phyloP scores from a whole-genome alignment of 64 coral and sea anemone genomes.

The Actinia equina region DNA sequence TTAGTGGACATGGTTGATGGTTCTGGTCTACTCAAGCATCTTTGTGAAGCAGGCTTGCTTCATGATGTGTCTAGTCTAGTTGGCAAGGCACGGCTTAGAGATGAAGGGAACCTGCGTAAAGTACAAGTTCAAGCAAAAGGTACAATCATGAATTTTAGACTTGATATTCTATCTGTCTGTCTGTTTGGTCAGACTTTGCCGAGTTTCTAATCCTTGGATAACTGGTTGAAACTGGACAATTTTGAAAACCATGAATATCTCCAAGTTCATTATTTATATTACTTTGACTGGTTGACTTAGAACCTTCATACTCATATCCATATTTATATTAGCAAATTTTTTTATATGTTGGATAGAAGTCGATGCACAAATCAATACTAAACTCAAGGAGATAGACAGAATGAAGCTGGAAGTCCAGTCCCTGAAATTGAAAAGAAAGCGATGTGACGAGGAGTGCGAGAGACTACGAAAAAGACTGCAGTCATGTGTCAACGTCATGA shows the following conservation, averaged over 20 bases:
- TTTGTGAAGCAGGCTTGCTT: constrained; percentile 89
- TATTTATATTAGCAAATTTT: too few species aligned
- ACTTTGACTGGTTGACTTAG: too few species aligned
- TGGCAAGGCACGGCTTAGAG: constrained; percentile 67
- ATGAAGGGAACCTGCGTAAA: constrained; percentile 89
- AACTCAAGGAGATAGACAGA: constrained; percentile 74
- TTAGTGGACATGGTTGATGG: constrained; percentile 45
- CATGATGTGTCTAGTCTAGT: constrained; percentile 89
- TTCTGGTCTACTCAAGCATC: constrained; percentile 70
- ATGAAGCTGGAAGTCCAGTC: constrained; percentile 62
- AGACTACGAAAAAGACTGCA: constrained; percentile 51
- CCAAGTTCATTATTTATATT: too few species aligned
- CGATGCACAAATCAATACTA: constrained; percentile 60
- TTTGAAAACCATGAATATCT: too few species aligned
- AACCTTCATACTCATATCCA: too few species aligned
- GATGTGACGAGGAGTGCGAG: constrained; percentile 54
- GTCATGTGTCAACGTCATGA: constrained; percentile 63
- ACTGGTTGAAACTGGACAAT: too few species aligned
- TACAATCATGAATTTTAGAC: not conserved
- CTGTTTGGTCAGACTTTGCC: too few species aligned
- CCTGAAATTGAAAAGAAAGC: constrained; percentile 51
- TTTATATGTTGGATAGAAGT: constrained; percentile 16
- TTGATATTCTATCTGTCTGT: not conserved
- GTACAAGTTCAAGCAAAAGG: constrained; percentile 85
- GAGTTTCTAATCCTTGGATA: too few species aligned